phyloP scores from a whole-genome alignment of 2,888 invertebrate species.

The Oligia fasciuncula region DNA sequence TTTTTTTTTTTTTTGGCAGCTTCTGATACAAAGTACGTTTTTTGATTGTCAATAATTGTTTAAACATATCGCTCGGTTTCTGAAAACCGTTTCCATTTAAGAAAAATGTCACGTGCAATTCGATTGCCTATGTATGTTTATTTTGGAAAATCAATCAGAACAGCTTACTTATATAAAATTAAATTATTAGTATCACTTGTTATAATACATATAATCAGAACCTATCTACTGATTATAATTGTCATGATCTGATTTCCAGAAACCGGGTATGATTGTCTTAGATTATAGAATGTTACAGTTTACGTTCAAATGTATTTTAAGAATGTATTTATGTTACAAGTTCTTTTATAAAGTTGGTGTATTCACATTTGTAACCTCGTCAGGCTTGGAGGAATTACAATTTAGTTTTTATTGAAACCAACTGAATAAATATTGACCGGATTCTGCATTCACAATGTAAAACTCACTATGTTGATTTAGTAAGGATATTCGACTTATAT shows the following conservation, averaged over 20 bases:
- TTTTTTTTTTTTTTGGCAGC: not conserved
- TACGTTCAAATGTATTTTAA: slow-evolving; percentile 10
- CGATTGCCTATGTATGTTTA: slow-evolving; percentile 4
- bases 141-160: slow-evolving; percentile 5
- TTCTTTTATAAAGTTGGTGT: slow-evolving; percentile 12
- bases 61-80: not conserved
- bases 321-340: not conserved
- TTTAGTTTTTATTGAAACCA: slow-evolving; percentile 23
- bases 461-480: not conserved
- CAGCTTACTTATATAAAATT: not conserved
- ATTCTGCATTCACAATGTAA: slow-evolving; percentile 17
- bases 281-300: not conserved
- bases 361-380: slow-evolving; percentile 16
- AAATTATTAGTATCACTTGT: not conserved
- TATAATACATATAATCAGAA: not conserved
- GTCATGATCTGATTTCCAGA: not conserved
- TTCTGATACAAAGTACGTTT: not conserved
- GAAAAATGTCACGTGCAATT: not conserved
- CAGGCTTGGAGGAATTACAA: slow-evolving; percentile 4
- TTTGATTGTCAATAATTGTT: not conserved
- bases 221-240: not conserved
- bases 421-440: slow-evolving; percentile 36
- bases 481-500: not conserved
- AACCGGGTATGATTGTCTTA: not conserved
- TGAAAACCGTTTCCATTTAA: not conserved